Base-by-base conservation (phyloP, 2,113 vertebrate species). In the Meleagris gallopavo region DNA sequence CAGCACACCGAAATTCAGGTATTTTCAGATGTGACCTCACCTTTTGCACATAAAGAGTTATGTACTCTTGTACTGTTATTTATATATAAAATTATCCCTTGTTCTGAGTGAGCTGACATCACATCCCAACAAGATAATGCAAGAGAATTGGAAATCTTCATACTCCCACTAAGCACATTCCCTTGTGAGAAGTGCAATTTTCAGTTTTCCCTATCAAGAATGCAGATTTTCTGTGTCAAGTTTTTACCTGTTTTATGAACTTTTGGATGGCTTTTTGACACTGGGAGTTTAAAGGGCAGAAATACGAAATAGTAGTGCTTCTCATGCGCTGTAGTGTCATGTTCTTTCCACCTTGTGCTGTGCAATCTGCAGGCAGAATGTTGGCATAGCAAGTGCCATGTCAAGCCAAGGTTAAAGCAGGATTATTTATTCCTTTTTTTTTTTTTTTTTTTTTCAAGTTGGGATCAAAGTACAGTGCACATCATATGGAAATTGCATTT, bases 401-500 rank as follows among this genome's bases (percentile, higher is more conserved):
- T 65, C 36, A 93, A 87, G 58, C 58, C 38, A 86, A 91, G 86
- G 90, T 86, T 94, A 88, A 94, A 66, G 32, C 18, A 20, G 71
- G 34, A 82, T 93, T 71, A 62, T 78, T 83, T 66, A 57, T 75
- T 89, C 93, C 83, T 83, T 69, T 97, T 80, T 27, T 93, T 29
- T 41, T 38, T n/a, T 38, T 38, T 38, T 52, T 82, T 27, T 93
- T 54, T 22, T 5, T 6, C 78, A 90, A 45, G 29, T 93, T 27
- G 6, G 60, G 85, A 89, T 93, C 89, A 94, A 95, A 94, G 91
- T 48, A 90, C 73, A 72, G 54, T 69, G 72, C 61, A 43, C 57
- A 77, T 45, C 89, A 82, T 93, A 94, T 86, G 95, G 69, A 95
- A 90, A 96, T 83, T 57, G 52, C 89, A 90, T 86, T 93, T 80